These are phyloP conservation scores for Halcyon leucocephala DNA, from an alignment of 2,797 vertebrate species.

Conservation along the genomic window DNA sequence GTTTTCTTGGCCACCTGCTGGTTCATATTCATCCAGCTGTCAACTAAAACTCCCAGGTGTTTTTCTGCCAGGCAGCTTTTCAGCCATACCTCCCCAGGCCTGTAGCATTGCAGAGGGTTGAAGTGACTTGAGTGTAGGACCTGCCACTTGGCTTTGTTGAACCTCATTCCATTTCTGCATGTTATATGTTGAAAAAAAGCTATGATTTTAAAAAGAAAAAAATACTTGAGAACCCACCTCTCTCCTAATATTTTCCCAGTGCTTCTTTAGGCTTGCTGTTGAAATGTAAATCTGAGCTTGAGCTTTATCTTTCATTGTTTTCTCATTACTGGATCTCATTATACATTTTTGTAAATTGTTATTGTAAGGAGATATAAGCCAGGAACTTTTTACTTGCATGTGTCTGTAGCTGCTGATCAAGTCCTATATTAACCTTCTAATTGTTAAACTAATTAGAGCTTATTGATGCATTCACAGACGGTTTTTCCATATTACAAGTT, in stretches of 20 bases:
- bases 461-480: not conserved
- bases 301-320: not conserved
- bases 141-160: not conserved
- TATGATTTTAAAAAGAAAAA: not conserved
- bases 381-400: not conserved
- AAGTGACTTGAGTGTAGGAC: not conserved
- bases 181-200: not conserved
- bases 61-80: not conserved
- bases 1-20: not conserved
- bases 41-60: not conserved
- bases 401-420: not conserved
- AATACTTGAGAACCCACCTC: rapidly evolving
- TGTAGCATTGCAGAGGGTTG: not conserved
- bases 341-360: not conserved
- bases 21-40: not conserved
- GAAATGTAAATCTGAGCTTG: not conserved
- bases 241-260: not conserved
- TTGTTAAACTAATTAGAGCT: not conserved
- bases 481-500: not conserved
- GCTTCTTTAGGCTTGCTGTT: not conserved
- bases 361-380: not conserved
- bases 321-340: not conserved
- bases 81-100: not conserved
- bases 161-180: not conserved
- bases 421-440: not conserved